A percentile compares a stretch with the other conserved stretches of the same genome.
These are phyloP conservation scores for Aphidius colemani DNA, from an alignment of 2,888 invertebrate species.

Conservation along the genomic window DNA sequence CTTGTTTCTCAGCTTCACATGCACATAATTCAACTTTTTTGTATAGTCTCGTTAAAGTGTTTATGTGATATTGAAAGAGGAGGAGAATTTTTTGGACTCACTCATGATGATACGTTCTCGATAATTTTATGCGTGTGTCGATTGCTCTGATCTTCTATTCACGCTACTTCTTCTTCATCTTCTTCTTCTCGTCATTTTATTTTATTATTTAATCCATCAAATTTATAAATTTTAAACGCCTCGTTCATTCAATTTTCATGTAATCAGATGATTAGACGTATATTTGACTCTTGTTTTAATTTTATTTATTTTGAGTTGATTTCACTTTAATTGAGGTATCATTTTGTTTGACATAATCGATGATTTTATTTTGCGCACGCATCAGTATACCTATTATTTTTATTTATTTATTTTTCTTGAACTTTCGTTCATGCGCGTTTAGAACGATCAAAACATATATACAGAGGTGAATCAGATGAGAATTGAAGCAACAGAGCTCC, in stretches of 20 bases:
- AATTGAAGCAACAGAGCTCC: not conserved
- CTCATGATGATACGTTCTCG: constrained; percentile 1
- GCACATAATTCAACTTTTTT: constrained; percentile 31
- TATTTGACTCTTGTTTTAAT: not conserved
- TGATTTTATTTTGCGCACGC: not conserved
- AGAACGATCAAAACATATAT: constrained; percentile 16
- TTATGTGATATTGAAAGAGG: constrained; percentile 7
- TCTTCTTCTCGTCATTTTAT: too few relatives aligned
- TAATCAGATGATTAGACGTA: not conserved
- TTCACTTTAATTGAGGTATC: not conserved
- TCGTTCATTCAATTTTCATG: not conserved
- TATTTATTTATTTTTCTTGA: not conserved
- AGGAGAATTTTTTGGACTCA: not conserved
- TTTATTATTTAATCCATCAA: too few relatives aligned
- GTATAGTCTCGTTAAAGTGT: constrained; percentile 29
- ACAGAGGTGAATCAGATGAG: constrained; percentile 6
- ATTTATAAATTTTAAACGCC: not conserved
- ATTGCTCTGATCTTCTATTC: not conserved
- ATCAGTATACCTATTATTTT: not conserved
- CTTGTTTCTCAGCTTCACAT: constrained; percentile 28
- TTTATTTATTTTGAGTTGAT: not conserved
- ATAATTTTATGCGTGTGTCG: not conserved
- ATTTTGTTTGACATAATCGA: not conserved
- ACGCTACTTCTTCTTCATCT: constrained; percentile 10
- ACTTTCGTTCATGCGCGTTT: constrained; percentile 18